These are phyloP conservation scores for Taenioides sp. DNA, from an alignment of 2,797 vertebrate genomes.

Conservation along the genomic window DNA sequence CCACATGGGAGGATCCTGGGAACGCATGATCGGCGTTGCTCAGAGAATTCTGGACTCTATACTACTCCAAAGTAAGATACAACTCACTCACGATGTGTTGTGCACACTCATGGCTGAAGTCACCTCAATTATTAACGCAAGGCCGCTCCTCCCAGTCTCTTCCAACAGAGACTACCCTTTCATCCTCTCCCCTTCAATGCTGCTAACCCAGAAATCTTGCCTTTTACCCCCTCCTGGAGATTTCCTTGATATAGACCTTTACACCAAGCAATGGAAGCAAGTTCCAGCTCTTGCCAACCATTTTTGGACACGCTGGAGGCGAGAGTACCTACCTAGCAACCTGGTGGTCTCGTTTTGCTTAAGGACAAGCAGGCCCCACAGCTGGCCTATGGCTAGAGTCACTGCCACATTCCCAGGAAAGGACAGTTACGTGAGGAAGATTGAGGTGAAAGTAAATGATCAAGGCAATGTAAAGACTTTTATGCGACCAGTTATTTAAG, in stretches of 20 bases:
- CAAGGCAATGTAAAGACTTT: too few species aligned
- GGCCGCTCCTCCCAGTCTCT: slow-evolving; percentile 21
- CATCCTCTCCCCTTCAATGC: slow-evolving; percentile 27
- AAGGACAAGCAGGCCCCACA: too few species aligned
- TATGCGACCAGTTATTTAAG: too few species aligned
- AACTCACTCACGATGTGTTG: slow-evolving; percentile 22
- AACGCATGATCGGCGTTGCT: slow-evolving; percentile 29
- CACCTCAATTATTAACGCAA: slow-evolving; percentile 12
- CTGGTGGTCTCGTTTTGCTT: too few species aligned
- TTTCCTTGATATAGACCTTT: slow-evolving; percentile 7
- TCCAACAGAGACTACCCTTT: slow-evolving; percentile 19
- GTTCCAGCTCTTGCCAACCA: neutral
- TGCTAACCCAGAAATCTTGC: slow-evolving; percentile 28
- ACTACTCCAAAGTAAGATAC: slow-evolving; percentile 28
- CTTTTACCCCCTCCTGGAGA: slow-evolving; percentile 26
- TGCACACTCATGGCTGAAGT: too few species aligned
- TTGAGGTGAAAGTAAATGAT: too few species aligned
- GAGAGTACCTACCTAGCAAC: too few species aligned
- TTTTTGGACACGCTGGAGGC: neutral
- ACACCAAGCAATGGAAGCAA: neutral
- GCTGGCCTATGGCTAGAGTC: too few species aligned
- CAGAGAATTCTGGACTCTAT: slow-evolving; percentile 13
- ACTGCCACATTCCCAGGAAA: too few species aligned
- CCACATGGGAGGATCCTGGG: neutral
- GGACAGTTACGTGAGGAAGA: too few species aligned